phyloP scores from a whole-genome alignment of 2,113 vertebrate genomes.

The Gnathonemus longibarbis region DNA sequence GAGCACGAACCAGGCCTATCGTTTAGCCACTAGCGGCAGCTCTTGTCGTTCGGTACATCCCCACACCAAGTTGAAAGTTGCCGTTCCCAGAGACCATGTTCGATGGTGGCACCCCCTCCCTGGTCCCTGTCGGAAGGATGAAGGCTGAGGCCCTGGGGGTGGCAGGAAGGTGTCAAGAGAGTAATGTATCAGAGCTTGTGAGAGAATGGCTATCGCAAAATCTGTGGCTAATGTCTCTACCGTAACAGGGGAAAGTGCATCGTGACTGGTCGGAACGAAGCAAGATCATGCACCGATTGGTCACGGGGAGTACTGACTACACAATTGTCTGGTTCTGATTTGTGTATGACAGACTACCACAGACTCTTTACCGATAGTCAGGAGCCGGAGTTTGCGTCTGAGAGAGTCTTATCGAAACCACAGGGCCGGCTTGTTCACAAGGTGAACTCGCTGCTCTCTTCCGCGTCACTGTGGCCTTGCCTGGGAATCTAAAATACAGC shows the following conservation, averaged over 20 bases:
- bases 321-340: not conserved
- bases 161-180: not conserved
- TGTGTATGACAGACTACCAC: not conserved
- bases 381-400: not conserved
- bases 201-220: not conserved
- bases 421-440: too few species aligned
- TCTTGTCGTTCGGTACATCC: not conserved
- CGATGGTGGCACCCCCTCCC: not conserved
- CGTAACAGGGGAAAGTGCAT: not conserved
- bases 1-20: not conserved
- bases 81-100: not conserved
- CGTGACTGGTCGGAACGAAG: not conserved
- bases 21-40: not conserved
- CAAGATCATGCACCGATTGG: not conserved
- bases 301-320: not conserved
- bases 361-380: not conserved
- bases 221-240: not conserved
- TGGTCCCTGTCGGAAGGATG: not conserved
- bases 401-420: not conserved
- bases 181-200: not conserved
- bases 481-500: not conserved
- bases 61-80: not conserved
- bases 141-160: not conserved
- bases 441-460: not conserved
- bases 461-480: not conserved